Conservation (phyloP, 1,140 invertebrate species). For the Ostrea edulis region DNA sequence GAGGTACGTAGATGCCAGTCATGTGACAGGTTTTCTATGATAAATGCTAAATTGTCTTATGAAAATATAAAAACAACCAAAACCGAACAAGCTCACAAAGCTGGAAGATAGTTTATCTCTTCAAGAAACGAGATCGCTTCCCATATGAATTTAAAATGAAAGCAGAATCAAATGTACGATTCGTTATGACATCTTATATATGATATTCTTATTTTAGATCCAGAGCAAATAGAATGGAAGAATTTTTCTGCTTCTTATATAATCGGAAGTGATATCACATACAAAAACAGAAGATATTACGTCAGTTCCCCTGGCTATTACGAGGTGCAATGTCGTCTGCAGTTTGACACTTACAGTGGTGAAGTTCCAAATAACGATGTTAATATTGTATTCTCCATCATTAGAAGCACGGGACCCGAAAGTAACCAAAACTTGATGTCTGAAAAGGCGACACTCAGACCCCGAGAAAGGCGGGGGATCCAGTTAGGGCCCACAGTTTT, state of each 20-base stretch:
- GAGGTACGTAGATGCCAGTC: not conserved
- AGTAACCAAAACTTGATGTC: not conserved
- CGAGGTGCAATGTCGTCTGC: slow-evolving; percentile 9
- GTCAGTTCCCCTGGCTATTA: not conserved
- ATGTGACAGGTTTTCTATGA: no score
- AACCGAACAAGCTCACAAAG: no score
- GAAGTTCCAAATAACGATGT: not conserved
- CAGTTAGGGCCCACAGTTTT: slow-evolving; percentile 1
- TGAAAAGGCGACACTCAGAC: not conserved
- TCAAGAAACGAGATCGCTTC: no score
- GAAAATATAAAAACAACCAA: no score
- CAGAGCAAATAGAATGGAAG: not conserved
- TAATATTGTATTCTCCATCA: not conserved
- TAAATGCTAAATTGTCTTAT: no score
- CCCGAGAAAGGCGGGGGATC: not conserved
- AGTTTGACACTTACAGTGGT: not conserved
- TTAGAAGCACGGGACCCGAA: not conserved
- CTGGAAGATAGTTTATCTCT: no score
- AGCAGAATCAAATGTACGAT: no score
- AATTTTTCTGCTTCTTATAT: not conserved
- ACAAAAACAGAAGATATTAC: slow-evolving; percentile 21
- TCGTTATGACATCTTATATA: no score
- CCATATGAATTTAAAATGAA: no score
- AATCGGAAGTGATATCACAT: slow-evolving; percentile 4
- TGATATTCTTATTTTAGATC: not conserved